Evolutionary conservation across 1,140 invertebrate genomes (phyloP).

Genomic region (Platorchestia sp.): DNA sequence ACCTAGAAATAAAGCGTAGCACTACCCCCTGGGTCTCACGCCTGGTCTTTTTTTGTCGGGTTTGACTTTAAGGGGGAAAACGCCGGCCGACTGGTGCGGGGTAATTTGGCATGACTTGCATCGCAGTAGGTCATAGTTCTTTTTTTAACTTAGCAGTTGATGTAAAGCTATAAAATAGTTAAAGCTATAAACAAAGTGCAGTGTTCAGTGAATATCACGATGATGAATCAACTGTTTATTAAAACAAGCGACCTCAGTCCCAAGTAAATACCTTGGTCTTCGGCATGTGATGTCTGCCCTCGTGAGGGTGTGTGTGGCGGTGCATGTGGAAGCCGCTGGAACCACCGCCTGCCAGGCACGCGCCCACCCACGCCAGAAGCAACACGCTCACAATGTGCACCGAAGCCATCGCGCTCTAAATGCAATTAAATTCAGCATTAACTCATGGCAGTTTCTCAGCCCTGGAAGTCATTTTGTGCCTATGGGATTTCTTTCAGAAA

Average conservation of each 20-base stretch:
- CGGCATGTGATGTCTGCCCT: conserved; percentile 33
- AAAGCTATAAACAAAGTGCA: background rate
- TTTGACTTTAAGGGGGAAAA: no score
- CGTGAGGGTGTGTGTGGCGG: background rate
- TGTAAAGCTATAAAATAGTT: no score
- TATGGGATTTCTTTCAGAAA: background rate
- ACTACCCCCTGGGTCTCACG: no score
- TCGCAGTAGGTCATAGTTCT: no score
- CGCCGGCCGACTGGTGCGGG: no score
- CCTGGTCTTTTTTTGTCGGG: no score
- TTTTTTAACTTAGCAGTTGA: no score
- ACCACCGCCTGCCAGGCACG: conserved; percentile 6
- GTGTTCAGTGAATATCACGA: background rate
- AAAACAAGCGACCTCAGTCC: background rate
- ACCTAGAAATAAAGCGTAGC: no score
- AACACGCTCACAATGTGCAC: background rate
- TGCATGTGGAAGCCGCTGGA: conserved; percentile 17
- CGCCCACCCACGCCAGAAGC: conserved; percentile 4
- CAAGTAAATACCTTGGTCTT: background rate
- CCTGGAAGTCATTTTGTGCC: no score
- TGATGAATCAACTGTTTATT: background rate
- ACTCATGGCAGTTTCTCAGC: background rate
- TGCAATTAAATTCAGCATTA: background rate
- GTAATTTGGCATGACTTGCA: no score
- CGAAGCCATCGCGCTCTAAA: background rate